Base-by-base conservation (phyloP, 2,797 vertebrate genomes). In the Diplodus puntazzo region DNA sequence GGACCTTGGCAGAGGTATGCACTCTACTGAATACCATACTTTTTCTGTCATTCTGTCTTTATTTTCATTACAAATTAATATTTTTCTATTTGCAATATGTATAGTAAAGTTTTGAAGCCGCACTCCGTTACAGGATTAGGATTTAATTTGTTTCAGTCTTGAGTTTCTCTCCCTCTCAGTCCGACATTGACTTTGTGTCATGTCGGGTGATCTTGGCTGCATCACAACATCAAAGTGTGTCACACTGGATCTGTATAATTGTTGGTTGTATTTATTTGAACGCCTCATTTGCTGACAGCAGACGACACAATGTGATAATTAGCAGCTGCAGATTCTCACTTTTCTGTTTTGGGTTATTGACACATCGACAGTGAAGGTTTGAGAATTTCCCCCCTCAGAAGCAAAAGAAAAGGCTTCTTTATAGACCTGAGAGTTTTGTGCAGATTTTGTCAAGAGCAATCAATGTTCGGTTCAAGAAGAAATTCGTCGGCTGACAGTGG, bases 361-460 rank as follows among this genome's bases (percentile, higher is more conserved):
- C 58, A 81, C 39, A 55, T 46, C 8, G 42, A 20, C 25, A 53
- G 53, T 14, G 14, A 68, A 65, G 16, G 23, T 60, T 53, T 61
- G 50, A 3, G 9, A 3, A 7, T 34, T 39, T 39, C 23, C 10
- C 9, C 23, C 39, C 16, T 52, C 49, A 57, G 23, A 53, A 69
- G 39, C 1, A 25, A 61, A 14, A 42, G 0, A 12, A 77, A 52
- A 53, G 64, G 11, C 21, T 58, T 52, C 5, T 71, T 73, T 58
- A 30, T 52, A 2, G 60, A 75, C 53, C 55, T 18, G 6, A 16
- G 9, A 21, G 17, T 58, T 54, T 54, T 34, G 39, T 2, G 2
- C 2, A 34, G 21, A 68, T 68, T 25, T 54, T 81, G 73, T 69
- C 67, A 73, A 58, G 75, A 83, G 20, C 49, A 43, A 79, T 83